phyloP scores from a whole-genome alignment of 2,888 invertebrate genomes.

The Creontiades dilutus region DNA sequence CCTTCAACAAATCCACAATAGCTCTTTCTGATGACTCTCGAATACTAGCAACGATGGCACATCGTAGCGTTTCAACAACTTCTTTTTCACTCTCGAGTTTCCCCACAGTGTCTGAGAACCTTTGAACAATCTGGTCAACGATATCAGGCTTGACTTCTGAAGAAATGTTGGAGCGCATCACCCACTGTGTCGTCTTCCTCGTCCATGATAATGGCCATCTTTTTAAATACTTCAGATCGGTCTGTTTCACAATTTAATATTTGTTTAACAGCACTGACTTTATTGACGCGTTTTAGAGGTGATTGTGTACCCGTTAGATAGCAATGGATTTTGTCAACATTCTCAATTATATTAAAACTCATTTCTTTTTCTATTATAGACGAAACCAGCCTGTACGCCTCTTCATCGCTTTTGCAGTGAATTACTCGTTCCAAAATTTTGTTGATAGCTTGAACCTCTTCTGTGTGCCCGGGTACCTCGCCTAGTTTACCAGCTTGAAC shows the following conservation, averaged over 20 bases:
- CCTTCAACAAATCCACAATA: slow-evolving; percentile 81
- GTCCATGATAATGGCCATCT: slow-evolving; percentile 83
- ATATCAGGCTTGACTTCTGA: slow-evolving; percentile 82
- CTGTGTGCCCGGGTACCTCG: slow-evolving; percentile 70
- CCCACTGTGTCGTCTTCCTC: slow-evolving; percentile 79
- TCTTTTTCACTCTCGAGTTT: slow-evolving; percentile 81
- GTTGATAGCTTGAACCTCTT: slow-evolving; percentile 74
- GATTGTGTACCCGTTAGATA: slow-evolving; percentile 73
- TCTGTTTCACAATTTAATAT: slow-evolving; percentile 83
- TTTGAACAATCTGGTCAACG: slow-evolving; percentile 82
- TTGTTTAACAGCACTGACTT: slow-evolving; percentile 79
- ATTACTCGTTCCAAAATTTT: slow-evolving; percentile 76
- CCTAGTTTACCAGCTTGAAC: slow-evolving; percentile 73
- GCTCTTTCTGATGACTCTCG: slow-evolving; percentile 83
- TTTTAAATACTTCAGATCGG: slow-evolving; percentile 83
- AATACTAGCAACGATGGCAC: slow-evolving; percentile 84
- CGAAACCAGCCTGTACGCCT: slow-evolving; percentile 81
- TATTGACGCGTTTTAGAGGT: slow-evolving; percentile 77
- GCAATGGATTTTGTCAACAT: slow-evolving; percentile 74
- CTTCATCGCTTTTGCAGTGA: slow-evolving; percentile 80
- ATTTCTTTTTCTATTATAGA: slow-evolving; percentile 79
- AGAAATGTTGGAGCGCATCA: slow-evolving; percentile 84
- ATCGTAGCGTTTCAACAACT: slow-evolving; percentile 84
- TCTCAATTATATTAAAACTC: slow-evolving; percentile 71
- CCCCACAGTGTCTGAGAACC: slow-evolving; percentile 79